These are phyloP conservation scores for Drosophila siamana DNA, from an alignment of 2,888 invertebrate species.

Conservation along the genomic window DNA sequence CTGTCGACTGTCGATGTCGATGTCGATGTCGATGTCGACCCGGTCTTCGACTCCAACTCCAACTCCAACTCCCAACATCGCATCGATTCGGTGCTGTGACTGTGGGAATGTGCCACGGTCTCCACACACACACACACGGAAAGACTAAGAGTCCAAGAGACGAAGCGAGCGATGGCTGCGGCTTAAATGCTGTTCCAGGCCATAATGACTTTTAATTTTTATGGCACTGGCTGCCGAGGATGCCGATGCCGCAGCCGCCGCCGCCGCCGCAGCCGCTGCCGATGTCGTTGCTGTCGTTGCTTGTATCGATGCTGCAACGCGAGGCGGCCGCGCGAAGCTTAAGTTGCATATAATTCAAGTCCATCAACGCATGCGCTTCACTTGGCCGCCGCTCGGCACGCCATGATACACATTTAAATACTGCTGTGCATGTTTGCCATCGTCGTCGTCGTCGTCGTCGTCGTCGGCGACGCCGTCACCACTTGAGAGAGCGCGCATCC, in stretches of 20 bases:
- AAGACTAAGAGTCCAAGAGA: no score
- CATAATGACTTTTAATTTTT: slow-evolving; percentile 83
- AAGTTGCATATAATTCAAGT: slow-evolving; percentile 82
- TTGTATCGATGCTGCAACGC: slow-evolving; percentile 27
- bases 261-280: background rate
- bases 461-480: slow-evolving; percentile 57
- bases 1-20: slow-evolving; percentile 12
- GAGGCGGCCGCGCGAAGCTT: slow-evolving; percentile 70
- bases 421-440: slow-evolving; percentile 63
- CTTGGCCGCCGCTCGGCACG: slow-evolving; percentile 60
- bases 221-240: slow-evolving; percentile 80
- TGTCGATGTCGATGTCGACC: slow-evolving; percentile 1
- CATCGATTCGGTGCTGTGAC: slow-evolving; percentile 30
- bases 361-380: slow-evolving; percentile 82
- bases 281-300: slow-evolving; percentile 17
- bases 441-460: slow-evolving; percentile 53
- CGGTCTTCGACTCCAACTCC: slow-evolving; percentile 16
- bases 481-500: slow-evolving; percentile 67
- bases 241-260: slow-evolving; percentile 52
- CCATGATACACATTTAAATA: slow-evolving; percentile 82
- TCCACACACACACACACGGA: slow-evolving; percentile 34
- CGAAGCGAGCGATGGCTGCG: slow-evolving; percentile 34
- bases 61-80: background rate
- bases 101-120: slow-evolving; percentile 74
- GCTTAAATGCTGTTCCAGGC: slow-evolving; percentile 81